Evolutionary conservation across 2,113 vertebrate genomes (phyloP).

Genomic region (Osmerus mordax): DNA sequence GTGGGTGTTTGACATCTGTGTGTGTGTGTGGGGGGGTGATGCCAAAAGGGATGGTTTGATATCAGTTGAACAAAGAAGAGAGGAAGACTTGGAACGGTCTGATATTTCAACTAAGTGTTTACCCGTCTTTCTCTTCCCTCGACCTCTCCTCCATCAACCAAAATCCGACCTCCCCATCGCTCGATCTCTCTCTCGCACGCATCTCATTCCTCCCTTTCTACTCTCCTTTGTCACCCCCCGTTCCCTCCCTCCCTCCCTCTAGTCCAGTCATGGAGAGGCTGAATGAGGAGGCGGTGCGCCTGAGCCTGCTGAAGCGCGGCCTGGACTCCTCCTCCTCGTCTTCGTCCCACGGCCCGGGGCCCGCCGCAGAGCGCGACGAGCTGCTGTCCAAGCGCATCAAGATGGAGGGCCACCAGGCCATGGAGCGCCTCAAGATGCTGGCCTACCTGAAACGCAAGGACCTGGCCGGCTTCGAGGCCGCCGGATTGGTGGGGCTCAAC

Average conservation of each 20-base stretch:
- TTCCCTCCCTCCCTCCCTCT: background rate
- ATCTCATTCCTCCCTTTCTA: background rate
- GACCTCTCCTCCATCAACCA: too few species aligned
- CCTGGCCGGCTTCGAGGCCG: slow-evolving; percentile 68
- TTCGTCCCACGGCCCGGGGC: slow-evolving; percentile 1
- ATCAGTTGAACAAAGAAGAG: too few species aligned
- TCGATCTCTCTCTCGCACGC: background rate
- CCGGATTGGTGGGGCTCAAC: slow-evolving; percentile 64
- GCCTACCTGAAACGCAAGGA: slow-evolving; percentile 84
- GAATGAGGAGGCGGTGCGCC: slow-evolving; percentile 80
- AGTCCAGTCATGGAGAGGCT: slow-evolving; percentile 80
- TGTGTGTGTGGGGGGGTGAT: too few species aligned
- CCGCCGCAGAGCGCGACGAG: slow-evolving; percentile 76
- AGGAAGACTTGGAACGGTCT: too few species aligned
- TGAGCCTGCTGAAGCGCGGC: slow-evolving; percentile 81
- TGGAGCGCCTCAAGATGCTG: slow-evolving; percentile 88
- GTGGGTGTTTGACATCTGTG: too few species aligned
- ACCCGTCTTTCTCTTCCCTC: background rate
- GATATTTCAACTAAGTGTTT: background rate
- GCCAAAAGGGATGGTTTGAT: too few species aligned
- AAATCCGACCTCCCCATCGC: slow-evolving; percentile 8
- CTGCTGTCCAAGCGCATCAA: slow-evolving; percentile 82
- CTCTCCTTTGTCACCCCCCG: background rate
- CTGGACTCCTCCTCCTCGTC: slow-evolving; percentile 60
- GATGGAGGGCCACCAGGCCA: slow-evolving; percentile 85